These are phyloP conservation scores for Potorous gilbertii DNA, from an alignment of 2,797 vertebrate species.

Conservation along the genomic window DNA sequence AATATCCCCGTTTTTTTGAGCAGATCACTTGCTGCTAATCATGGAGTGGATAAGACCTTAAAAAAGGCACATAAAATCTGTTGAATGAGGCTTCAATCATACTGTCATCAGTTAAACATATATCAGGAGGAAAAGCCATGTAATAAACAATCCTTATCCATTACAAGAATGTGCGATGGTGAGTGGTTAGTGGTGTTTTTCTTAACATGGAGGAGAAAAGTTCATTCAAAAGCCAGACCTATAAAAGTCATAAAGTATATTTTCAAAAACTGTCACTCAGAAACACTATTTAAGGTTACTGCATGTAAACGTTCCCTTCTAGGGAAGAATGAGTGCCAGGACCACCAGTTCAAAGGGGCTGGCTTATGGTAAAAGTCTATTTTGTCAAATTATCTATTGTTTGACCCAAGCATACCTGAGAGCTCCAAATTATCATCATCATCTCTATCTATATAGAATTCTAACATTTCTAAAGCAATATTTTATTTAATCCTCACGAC, in stretches of 20 bases:
- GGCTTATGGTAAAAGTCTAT: not conserved
- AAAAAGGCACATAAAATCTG: constrained; percentile 59
- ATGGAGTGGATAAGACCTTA: constrained; percentile 72
- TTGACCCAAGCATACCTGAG: constrained; percentile 11
- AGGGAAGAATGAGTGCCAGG: constrained; percentile 2
- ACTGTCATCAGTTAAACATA: constrained; percentile 55
- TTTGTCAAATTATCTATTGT: constrained; percentile 3
- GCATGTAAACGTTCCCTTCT: not conserved
- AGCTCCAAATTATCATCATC: not conserved
- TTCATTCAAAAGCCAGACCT: constrained; percentile 60
- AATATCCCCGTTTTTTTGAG: constrained; percentile 65
- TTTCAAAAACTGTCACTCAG: constrained; percentile 62
- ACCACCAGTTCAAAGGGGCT: constrained; percentile 19
- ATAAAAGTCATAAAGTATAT: constrained; percentile 59
- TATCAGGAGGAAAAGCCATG: constrained; percentile 40
- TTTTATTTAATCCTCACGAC: constrained; percentile 33
- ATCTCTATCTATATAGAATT: not conserved
- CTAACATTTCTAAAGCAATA: not conserved
- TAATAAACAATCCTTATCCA: constrained; percentile 66
- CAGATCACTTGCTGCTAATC: constrained; percentile 69
- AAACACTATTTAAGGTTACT: constrained; percentile 20
- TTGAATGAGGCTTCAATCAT: constrained; percentile 66
- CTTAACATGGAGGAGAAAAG: constrained; percentile 41
- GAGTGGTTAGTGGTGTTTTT: constrained; percentile 39
- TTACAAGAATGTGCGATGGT: constrained; percentile 49